These are phyloP conservation scores for Enteromius fasciolatus DNA, from an alignment of 2,797 vertebrate species.

Conservation along the genomic window DNA sequence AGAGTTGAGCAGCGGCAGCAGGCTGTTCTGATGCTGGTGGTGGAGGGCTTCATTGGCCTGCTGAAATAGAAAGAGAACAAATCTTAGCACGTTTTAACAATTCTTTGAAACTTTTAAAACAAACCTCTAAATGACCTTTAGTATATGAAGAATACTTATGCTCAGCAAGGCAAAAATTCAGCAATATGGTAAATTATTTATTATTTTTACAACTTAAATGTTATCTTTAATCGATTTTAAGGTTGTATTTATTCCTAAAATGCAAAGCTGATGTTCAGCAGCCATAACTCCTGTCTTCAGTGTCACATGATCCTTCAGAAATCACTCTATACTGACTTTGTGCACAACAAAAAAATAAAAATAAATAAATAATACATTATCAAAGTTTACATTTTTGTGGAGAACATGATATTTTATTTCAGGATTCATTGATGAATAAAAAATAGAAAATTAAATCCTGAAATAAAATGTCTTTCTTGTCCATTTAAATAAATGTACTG, in stretches of 20 bases:
- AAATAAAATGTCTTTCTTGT: background rate
- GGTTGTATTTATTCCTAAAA: background rate
- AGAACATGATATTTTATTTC: background rate
- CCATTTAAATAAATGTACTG: background rate
- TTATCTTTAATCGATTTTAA: background rate
- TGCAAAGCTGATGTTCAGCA: background rate
- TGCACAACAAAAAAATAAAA: background rate
- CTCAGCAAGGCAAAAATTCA: background rate
- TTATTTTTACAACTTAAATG: background rate
- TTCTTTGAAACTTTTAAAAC: background rate
- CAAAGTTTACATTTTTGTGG: background rate
- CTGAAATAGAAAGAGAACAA: conserved; percentile 55
- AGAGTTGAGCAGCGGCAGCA: conserved; percentile 93
- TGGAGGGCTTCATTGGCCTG: conserved; percentile 95
- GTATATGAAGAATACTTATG: too few species aligned
- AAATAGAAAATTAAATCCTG: background rate
- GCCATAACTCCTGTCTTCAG: background rate
- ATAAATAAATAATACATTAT: background rate
- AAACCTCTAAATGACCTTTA: background rate
- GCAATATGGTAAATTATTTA: background rate
- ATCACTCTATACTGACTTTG: background rate
- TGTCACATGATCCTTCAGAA: background rate
- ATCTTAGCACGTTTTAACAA: background rate
- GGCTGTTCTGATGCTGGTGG: conserved; percentile 97
- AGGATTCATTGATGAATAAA: background rate